Base-by-base conservation (phyloP, 1,140 invertebrate species). In the Meteorus sp. region DNA sequence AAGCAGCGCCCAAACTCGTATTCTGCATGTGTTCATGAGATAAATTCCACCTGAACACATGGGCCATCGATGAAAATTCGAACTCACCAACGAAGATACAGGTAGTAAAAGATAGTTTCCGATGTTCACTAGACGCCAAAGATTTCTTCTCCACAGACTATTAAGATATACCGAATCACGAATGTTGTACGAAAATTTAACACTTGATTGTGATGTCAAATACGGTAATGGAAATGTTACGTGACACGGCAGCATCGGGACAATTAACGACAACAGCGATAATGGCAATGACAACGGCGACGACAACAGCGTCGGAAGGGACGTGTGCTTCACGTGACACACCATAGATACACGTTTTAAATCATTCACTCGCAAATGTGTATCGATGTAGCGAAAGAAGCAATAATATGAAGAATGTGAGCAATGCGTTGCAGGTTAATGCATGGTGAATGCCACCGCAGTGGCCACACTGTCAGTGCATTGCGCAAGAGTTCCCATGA, bases 401-500 rank as follows among this genome's bases (percentile, higher is more conserved):
- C 23, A 48, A 11, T n/a, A 23, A 48, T 31, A 31, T 17, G 20
- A 7, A 9, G 2, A 45, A 45, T 13, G 11, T 48, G 13, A 1
- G n/a, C 11, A 11, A 17, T 48, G 25, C 17, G 25, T 48, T 17
- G 25, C 31, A 11, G 5, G 5, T 19, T 15, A 47, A 6, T 25
- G 20, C 44, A 48, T 48, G 2, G 27, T 27, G 8, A 48, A 19
- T 31, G 25, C 23, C 20, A 48, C 23, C 23, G 45, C 22, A 48
- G 3, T 48, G 25, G 31, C 15, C 22, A 48, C 25, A 23, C 4
- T 45, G 19, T 45, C 27, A 48, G 22, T 48, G 23, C 23, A 48
- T 48, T 48, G 45, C 45, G 45, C 45, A 48, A 48, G 45, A 48
- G 45, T 48, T 29, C 45, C n/a, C 27, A 48, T 48, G 22, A 48